Base-by-base conservation (phyloP, 1,140 invertebrate species). In the Acromyrmex charruanus region DNA sequence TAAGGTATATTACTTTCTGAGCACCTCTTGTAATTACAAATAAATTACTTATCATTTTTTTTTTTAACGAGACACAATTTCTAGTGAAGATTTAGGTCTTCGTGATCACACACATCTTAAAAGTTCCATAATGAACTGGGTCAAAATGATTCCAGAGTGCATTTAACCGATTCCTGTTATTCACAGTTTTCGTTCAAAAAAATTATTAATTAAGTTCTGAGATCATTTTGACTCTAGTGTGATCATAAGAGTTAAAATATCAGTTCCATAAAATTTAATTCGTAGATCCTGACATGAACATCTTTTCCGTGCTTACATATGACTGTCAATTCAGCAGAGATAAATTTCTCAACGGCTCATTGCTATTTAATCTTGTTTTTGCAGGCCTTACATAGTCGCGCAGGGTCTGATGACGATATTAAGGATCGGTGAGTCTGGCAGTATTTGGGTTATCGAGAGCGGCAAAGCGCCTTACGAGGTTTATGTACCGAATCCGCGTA, bases 391-490 rank as follows among this genome's bases (percentile, higher is more conserved):
- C 49, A 87, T 95, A 65, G 95, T 96, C 5, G 95, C 95, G 0
- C 93, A 95, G 66, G 95, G 95, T 0, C 89, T 96, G 90, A 94
- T 96, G 90, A 94, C 93, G 1, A 90, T 96, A 44, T 94, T 96
- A 51, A 93, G 92, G 18, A 82, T 92, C 12, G 95, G 94, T 18
- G 93, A 93, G 77, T 95, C 94, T 69, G 96, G 96, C 3, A 95
- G 95, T 79, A 94, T 96, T 51, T 96, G 96, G 96, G 95, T 96
- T 2, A 92, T 94, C 12, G 96, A 96, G 86, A 96, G 94, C 71
- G 95, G 95, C 5, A 77, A 93, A 51, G 91, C 93, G 18, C 93
- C 95, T 1, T 96, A 95, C 86, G 95, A 96, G 87, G 94, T 96
- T 28, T 88, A 88, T n/a, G 93, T 95, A 63, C 96, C 96, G 0